Evolutionary conservation across 2,888 invertebrate genomes (phyloP).

Genomic region (Aromia moschata): DNA sequence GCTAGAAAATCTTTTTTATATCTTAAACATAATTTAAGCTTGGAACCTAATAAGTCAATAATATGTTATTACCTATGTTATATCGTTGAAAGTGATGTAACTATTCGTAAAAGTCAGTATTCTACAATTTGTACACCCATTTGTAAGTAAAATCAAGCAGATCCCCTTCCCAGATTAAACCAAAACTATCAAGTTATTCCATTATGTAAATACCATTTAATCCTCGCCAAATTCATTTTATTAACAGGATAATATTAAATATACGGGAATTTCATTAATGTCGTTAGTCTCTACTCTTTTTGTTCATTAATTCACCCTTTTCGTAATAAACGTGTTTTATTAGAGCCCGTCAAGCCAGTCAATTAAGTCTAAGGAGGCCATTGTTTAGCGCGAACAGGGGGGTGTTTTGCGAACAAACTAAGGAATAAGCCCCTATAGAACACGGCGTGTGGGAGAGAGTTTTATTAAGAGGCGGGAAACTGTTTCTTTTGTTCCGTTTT

Average conservation of each 20-base stretch:
- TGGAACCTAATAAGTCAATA: too few relatives aligned
- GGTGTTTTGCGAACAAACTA: constrained; percentile 32
- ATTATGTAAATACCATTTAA: constrained; percentile 4
- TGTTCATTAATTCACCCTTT: constrained; percentile 23
- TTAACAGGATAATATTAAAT: constrained; percentile 4
- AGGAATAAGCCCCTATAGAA: constrained; percentile 28
- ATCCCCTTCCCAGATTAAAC: too few relatives aligned
- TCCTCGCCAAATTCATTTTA: constrained; percentile 6
- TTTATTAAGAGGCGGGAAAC: constrained; percentile 25
- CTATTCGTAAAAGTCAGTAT: too few relatives aligned
- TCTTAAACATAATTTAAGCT: too few relatives aligned
- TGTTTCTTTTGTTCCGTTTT: constrained; percentile 24
- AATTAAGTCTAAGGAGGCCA: constrained; percentile 26
- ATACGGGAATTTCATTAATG: constrained; percentile 16
- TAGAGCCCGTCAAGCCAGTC: constrained; percentile 24
- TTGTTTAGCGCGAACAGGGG: constrained; percentile 29
- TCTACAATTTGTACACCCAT: too few relatives aligned
- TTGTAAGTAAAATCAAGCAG: too few relatives aligned
- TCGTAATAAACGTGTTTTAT: constrained; percentile 27
- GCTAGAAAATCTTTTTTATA: too few relatives aligned
- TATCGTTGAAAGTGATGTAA: too few relatives aligned
- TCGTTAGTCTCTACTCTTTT: constrained; percentile 16
- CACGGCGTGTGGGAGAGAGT: constrained; percentile 13
- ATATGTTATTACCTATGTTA: too few relatives aligned
- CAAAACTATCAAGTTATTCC: not conserved